Base-by-base conservation (phyloP, 2,888 invertebrate genomes). In the Myopa tessellatipennis region DNA sequence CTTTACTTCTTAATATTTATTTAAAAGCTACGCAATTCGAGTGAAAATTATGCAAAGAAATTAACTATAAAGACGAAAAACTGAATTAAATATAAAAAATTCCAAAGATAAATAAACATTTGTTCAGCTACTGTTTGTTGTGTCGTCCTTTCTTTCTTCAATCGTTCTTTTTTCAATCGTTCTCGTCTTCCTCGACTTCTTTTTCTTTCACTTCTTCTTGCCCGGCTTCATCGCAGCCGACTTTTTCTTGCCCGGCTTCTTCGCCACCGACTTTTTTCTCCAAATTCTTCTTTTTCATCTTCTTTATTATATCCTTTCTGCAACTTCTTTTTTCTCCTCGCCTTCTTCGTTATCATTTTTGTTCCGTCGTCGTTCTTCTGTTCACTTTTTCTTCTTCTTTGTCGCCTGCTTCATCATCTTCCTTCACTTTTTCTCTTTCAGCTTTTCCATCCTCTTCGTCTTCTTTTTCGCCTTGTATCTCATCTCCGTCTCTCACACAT, bases 401-500 rank as follows among this genome's bases (percentile, higher is more conserved):
- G 1, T 26, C 26, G 36, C 6, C 4, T 65, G 4, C 26, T 34
- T 65, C 34, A 10, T 45, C 3, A 65, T 8, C 34, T n/a, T 45
- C n/a, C 3, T 16, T 34, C 16, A 3, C 45, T 18, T 2, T 69
- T 12, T 71, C 34, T 36, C 4, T 38, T n/a, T 63, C 8, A 63
- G 34, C 1, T 14, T 34, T 63, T 12, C 10, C 10, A 4, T 34
- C 12, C n/a, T 60, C 5, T 18, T 6, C 34, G 18, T 34, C 34
- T 1, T 16, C 16, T 65, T 16, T 26, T 8, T 18, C 16, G 36
- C 12, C 4, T 65, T 34, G 14, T 34, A 26, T 8, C 6, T 45
- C 10, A 65, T 10, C 45, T 18, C 1, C 45, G n/a, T 71, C 34
- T 36, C 40, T 5, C 26, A n/a, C 50, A 14, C 81, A 60, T 81